phyloP scores from a whole-genome alignment of 2,113 vertebrate species.

The Strigops habroptila region DNA sequence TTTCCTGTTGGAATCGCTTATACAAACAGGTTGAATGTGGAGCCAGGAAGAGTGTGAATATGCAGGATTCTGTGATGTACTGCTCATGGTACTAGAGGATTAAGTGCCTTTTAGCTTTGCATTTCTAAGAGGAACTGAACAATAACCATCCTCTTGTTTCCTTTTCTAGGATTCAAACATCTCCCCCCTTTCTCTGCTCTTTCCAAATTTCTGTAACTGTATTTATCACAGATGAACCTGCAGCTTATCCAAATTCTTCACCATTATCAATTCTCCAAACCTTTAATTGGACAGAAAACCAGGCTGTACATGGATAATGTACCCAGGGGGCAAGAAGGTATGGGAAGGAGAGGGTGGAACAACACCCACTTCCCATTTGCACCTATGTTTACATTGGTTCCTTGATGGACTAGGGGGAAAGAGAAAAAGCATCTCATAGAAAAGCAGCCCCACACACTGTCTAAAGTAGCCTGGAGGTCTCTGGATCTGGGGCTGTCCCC shows the following conservation, averaged over 20 bases:
- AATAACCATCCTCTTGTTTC: not conserved
- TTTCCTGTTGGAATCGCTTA: not conserved
- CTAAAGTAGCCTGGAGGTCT: not conserved
- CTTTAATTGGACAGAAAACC: not conserved
- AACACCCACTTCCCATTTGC: fast-evolving
- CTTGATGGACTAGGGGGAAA: not conserved
- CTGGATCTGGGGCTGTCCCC: not conserved
- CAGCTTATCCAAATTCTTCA: not conserved
- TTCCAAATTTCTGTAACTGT: not conserved
- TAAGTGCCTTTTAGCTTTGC: not conserved
- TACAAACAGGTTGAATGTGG: not conserved
- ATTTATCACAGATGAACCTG: not conserved
- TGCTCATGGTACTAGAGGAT: fast-evolving
- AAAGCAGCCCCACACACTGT: not conserved
- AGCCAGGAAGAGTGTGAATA: not conserved
- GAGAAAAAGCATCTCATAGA: not conserved
- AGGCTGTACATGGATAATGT: not conserved
- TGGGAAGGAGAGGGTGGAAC: not conserved
- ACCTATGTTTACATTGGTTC: not conserved
- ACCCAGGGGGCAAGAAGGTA: not conserved
- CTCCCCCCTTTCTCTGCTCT: not conserved
- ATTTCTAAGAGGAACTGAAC: not conserved
- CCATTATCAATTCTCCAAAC: not conserved
- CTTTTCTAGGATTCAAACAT: not conserved
- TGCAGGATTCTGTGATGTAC: not conserved